These are phyloP conservation scores for Turritopsis rubra DNA, from an alignment of 30 jellyfish, hydroid and myxozoan species.

Conservation along the genomic window DNA sequence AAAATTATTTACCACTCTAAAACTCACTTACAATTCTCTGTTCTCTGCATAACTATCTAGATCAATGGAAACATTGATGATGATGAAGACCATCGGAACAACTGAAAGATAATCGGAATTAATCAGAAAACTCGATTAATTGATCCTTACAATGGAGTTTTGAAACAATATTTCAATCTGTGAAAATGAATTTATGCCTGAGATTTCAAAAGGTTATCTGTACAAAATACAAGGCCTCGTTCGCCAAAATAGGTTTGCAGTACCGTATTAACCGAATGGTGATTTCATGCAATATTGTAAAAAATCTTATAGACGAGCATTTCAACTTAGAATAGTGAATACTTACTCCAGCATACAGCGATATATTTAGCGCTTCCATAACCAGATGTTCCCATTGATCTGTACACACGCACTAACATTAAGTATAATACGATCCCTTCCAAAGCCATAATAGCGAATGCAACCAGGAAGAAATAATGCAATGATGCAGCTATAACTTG, in stretches of 20 bases:
- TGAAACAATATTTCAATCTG: background rate
- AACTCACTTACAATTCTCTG: slow-evolving; percentile 27
- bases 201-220: too few relatives aligned
- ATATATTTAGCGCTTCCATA: slow-evolving; percentile 38
- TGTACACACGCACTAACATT: slow-evolving; percentile 70
- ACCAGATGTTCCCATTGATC: slow-evolving; percentile 40
- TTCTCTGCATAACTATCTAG: slow-evolving; percentile 37
- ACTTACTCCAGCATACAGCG: slow-evolving; percentile 74
- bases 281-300: too few relatives aligned
- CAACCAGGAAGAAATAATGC: slow-evolving; percentile 72
- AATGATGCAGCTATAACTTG: slow-evolving; percentile 56
- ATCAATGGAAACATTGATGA: slow-evolving; percentile 37
- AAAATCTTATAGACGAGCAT: too few relatives aligned
- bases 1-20: too few relatives aligned
- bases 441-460: slow-evolving; percentile 68
- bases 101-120: slow-evolving; percentile 14
- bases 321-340: background rate
- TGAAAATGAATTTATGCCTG: too few relatives aligned
- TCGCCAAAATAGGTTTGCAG: too few relatives aligned
- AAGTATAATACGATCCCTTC: slow-evolving; percentile 76
- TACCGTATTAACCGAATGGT: too few relatives aligned
- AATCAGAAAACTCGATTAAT: background rate
- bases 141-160: background rate
- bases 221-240: too few relatives aligned
- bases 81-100: slow-evolving; percentile 42